A percentile compares a stretch with the other conserved stretches of the same genome.
Conservation (phyloP, 2,113 vertebrate species). For the Vidua macroura region DNA sequence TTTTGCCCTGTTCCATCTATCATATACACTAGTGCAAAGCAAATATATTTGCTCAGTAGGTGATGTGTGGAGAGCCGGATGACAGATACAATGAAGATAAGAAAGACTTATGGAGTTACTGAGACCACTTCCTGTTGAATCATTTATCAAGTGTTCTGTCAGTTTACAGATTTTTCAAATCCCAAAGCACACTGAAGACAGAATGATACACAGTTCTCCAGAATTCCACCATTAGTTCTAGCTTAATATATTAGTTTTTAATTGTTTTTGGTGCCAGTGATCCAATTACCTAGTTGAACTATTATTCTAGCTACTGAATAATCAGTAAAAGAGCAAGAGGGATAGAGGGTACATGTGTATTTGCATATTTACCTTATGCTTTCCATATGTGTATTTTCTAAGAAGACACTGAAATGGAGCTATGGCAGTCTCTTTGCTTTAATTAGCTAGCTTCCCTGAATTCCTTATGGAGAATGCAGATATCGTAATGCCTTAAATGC, state of each 20-base stretch:
- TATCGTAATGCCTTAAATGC: background rate
- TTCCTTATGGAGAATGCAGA: background rate
- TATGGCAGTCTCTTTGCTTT: background rate
- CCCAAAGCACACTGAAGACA: background rate
- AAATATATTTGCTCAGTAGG: background rate
- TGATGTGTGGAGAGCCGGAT: background rate
- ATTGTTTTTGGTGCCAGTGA: background rate
- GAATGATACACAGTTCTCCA: background rate
- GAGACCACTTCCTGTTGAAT: background rate
- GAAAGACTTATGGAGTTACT: background rate
- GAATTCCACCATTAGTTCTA: background rate
- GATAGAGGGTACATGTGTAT: background rate
- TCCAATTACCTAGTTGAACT: background rate
- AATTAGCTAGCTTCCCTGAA: background rate
- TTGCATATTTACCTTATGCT: background rate
- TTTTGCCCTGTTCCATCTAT: background rate
- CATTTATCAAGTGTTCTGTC: background rate
- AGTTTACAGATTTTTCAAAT: constrained; percentile 4
- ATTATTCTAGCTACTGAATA: background rate
- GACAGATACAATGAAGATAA: background rate
- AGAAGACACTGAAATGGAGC: background rate
- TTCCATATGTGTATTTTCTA: background rate
- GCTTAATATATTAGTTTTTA: background rate
- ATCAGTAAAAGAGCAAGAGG: background rate
- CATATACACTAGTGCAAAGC: background rate